A percentile compares a stretch with the other conserved stretches of the same genome.
Conservation (phyloP, 2,113 vertebrate species). For the Gasterosteus nipponicus region DNA sequence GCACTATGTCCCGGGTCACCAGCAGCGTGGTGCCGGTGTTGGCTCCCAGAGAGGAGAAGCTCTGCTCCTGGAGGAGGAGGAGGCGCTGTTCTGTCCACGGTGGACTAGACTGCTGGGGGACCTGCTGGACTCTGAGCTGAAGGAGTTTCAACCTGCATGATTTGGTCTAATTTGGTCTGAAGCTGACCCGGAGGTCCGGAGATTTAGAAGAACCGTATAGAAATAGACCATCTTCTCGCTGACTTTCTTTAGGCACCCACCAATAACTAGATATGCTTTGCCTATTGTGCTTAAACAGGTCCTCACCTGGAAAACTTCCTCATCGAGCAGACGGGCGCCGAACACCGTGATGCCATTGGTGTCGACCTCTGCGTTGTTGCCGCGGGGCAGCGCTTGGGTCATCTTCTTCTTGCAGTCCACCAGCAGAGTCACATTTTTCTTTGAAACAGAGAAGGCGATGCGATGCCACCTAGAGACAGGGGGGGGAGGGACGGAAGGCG, state of each 20-base stretch:
- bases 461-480: slow-evolving; percentile 87
- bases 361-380: slow-evolving; percentile 84
- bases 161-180: not conserved
- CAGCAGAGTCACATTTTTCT: slow-evolving; percentile 88
- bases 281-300: not conserved
- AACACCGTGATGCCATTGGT: slow-evolving; percentile 90
- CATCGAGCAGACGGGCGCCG: slow-evolving; percentile 88
- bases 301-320: slow-evolving; percentile 90
- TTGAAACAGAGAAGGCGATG: slow-evolving; percentile 88
- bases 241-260: not conserved
- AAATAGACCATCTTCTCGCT: too few species aligned
- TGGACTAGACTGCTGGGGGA: too few species aligned
- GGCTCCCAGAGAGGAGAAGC: too few species aligned
- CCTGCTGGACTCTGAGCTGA: too few species aligned
- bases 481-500: slow-evolving; percentile 35
- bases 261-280: too few species aligned
- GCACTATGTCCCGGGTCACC: too few species aligned
- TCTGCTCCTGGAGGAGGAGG: too few species aligned
- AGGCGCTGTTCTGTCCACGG: too few species aligned
- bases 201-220: not conserved
- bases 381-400: slow-evolving; percentile 82
- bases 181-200: too few species aligned
- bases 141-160: not conserved
- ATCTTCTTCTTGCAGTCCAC: slow-evolving; percentile 91
- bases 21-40: too few species aligned